Evolutionary conservation across 2,797 vertebrate species (phyloP).

Genomic region (Orientallactaga sibirica): DNA sequence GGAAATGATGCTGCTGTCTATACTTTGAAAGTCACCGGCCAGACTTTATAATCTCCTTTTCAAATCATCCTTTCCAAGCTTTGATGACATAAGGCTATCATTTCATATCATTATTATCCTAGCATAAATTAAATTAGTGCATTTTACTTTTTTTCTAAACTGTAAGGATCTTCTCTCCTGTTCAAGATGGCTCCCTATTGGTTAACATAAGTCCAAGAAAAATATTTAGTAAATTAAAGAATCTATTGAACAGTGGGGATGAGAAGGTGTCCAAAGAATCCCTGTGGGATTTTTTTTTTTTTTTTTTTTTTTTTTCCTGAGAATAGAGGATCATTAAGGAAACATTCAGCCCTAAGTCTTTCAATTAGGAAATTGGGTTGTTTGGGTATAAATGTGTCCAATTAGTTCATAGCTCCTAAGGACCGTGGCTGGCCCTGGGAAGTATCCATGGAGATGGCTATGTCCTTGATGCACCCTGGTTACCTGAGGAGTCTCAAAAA

Average conservation of each 20-base stretch:
- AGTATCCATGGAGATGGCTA: background rate
- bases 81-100: background rate
- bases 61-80: background rate
- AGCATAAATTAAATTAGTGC: background rate
- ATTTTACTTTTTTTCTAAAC: slow-evolving; percentile 29
- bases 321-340: background rate
- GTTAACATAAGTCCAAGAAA: background rate
- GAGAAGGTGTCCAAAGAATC: background rate
- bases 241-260: background rate
- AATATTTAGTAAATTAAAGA: background rate
- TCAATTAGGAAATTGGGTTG: background rate
- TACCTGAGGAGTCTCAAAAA: background rate
- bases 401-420: background rate
- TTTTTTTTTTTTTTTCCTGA: background rate
- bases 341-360: background rate
- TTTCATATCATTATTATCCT: background rate
- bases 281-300: background rate
- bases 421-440: background rate
- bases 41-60: background rate
- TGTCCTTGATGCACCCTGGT: background rate
- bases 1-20: background rate
- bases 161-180: background rate
- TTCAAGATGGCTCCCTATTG: background rate
- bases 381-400: background rate
- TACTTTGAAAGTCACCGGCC: background rate